Conservation (phyloP, 2,113 vertebrate species). For the Sigmodon hispidus region DNA sequence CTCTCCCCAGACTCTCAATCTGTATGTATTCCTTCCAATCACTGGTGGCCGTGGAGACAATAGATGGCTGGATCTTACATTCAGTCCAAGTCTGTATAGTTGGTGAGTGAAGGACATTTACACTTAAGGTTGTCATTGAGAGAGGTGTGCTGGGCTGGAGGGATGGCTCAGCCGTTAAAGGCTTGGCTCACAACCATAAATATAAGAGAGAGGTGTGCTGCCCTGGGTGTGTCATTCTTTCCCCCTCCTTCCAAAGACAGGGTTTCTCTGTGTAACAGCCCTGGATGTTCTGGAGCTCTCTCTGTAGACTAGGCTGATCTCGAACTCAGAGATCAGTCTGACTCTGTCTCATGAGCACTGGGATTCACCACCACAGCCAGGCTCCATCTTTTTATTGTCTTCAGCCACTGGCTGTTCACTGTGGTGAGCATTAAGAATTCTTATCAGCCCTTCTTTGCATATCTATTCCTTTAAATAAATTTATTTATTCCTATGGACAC, state of each 20-base stretch:
- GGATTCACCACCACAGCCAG: background rate
- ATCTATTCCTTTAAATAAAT: background rate
- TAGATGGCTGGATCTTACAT: background rate
- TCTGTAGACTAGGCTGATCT: background rate
- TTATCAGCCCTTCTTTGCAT: background rate
- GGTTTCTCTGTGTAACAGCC: background rate
- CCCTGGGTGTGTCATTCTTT: background rate
- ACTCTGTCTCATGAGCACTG: accelerated
- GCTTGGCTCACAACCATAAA: too few species aligned
- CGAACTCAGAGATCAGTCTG: background rate
- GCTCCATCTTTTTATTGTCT: background rate
- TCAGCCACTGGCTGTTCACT: background rate
- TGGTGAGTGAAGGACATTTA: background rate
- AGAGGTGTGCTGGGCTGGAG: background rate
- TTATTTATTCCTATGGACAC: background rate
- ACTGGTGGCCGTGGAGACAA: background rate
- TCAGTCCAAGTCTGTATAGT: background rate
- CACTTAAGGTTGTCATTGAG: background rate
- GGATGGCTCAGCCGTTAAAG: too few species aligned
- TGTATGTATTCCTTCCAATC: background rate
- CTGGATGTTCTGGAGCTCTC: background rate
- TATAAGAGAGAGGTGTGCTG: background rate
- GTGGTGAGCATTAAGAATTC: background rate
- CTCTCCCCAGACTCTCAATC: background rate
- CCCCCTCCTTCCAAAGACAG: background rate